Percentiles rank a stretch among this genome's conserved stretches.
These are phyloP conservation scores for Paedocypris micromegethes DNA, from an alignment of 2,797 vertebrate genomes.

Conservation along the genomic window DNA sequence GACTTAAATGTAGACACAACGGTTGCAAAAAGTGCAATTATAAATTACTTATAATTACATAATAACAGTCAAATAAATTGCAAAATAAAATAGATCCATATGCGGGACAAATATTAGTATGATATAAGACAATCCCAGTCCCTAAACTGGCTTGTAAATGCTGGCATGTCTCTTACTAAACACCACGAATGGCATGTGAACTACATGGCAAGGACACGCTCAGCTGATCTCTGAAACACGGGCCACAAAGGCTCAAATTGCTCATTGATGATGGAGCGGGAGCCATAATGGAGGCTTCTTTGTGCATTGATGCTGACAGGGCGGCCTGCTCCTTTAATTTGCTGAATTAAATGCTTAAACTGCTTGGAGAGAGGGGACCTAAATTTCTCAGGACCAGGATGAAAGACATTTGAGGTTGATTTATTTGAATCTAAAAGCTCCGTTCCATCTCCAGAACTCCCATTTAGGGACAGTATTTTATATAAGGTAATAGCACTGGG, in stretches of 20 bases:
- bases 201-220: constrained; percentile 10
- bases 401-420: constrained; percentile 29
- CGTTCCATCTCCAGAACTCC: constrained; percentile 22
- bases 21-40: too few species aligned
- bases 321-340: not conserved
- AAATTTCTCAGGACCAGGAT: constrained; percentile 22
- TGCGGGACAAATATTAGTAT: too few species aligned
- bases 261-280: constrained; percentile 13
- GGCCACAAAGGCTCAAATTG: constrained; percentile 17
- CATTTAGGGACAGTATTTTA: constrained; percentile 32
- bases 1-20: too few species aligned
- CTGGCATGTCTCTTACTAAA: too few species aligned
- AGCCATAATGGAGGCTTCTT: constrained; percentile 19
- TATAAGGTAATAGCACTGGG: constrained; percentile 40
- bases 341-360: constrained; percentile 18
- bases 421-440: constrained; percentile 15
- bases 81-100: too few species aligned
- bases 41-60: too few species aligned
- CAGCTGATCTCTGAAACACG: constrained; percentile 17
- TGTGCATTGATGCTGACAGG: constrained; percentile 30
- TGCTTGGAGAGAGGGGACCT: constrained; percentile 11
- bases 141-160: not conserved
- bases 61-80: too few species aligned
- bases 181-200: not conserved
- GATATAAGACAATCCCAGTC: too few species aligned